Percentiles rank a stretch among this genome's conserved stretches.
Evolutionary conservation across 2,888 invertebrate genomes (phyloP).

Genomic region (Campopleginae sp.): DNA sequence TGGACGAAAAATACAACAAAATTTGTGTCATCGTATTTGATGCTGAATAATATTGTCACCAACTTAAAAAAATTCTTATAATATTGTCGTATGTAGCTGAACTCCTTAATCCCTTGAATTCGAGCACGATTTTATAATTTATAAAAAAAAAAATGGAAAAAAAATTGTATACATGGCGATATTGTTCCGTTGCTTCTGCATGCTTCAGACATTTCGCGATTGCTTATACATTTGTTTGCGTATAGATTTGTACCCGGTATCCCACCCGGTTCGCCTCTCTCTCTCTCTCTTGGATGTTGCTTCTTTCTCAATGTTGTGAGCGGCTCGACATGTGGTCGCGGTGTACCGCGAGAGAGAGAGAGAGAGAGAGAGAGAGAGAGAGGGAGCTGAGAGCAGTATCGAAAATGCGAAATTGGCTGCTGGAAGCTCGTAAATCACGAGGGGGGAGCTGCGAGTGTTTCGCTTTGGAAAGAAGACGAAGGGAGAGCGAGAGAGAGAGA

Average conservation of each 20-base stretch:
- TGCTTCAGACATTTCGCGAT: conserved; percentile 41
- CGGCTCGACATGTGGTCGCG: conserved; percentile 37
- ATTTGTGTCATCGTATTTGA: too few relatives aligned
- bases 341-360: conserved; percentile 51
- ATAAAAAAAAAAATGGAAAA: too few relatives aligned
- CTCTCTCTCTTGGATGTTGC: neutral
- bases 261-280: conserved; percentile 2
- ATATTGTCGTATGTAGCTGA: too few relatives aligned
- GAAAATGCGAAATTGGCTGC: conserved; percentile 75
- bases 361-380: too few relatives aligned
- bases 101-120: too few relatives aligned
- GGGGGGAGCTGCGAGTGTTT: conserved; percentile 51
- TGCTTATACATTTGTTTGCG: conserved; percentile 46
- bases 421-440: conserved; percentile 74
- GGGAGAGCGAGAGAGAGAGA: neutral
- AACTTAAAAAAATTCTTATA: too few relatives aligned
- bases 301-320: conserved; percentile 27
- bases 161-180: too few relatives aligned
- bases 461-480: conserved; percentile 33
- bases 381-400: conserved; percentile 67
- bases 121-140: too few relatives aligned
- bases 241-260: conserved; percentile 20
- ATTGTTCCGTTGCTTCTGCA: too few relatives aligned
- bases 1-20: too few relatives aligned
- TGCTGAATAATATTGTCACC: too few relatives aligned